A percentile compares a stretch with the other conserved stretches of the same genome.
phyloP scores from a whole-genome alignment of 2,797 vertebrate genomes.

The Peromyscus melanophrys region DNA sequence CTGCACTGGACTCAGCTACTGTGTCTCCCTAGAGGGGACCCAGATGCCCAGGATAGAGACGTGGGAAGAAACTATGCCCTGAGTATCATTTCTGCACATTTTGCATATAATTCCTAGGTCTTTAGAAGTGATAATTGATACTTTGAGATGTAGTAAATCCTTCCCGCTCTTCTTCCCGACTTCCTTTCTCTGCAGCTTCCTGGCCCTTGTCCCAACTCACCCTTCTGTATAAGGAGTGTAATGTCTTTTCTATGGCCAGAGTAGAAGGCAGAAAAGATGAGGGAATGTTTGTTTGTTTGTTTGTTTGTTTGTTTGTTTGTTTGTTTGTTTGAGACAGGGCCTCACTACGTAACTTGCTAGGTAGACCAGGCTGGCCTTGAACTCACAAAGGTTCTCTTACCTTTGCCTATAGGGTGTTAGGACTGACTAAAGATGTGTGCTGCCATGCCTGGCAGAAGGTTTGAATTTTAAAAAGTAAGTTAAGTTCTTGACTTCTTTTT shows the following conservation, averaged over 20 bases:
- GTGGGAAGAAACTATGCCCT: neutral
- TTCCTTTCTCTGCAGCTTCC: neutral
- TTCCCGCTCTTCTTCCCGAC: neutral
- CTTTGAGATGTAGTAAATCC: neutral
- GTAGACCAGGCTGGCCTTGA: neutral
- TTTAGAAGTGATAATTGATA: conserved; percentile 3
- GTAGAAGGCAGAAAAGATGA: conserved; percentile 13
- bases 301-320: too few relatives aligned
- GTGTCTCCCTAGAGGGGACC: neutral
- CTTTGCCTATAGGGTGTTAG: neutral
- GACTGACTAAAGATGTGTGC: neutral
- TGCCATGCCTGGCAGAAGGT: neutral
- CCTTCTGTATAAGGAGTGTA: neutral
- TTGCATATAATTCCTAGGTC: neutral
- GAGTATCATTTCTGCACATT: neutral
- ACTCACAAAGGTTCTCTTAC: neutral
- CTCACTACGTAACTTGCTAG: neutral
- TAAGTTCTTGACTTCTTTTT: too few relatives aligned
- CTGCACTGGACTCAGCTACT: neutral
- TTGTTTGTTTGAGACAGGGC: neutral
- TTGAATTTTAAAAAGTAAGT: conserved; percentile 6
- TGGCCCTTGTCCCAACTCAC: neutral
- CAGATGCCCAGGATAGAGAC: neutral
- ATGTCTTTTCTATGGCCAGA: neutral
- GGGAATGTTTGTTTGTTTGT: too few relatives aligned